Evolutionary conservation across 2,797 vertebrate species (phyloP).

Genomic region (Pseudocheirus occidentalis): DNA sequence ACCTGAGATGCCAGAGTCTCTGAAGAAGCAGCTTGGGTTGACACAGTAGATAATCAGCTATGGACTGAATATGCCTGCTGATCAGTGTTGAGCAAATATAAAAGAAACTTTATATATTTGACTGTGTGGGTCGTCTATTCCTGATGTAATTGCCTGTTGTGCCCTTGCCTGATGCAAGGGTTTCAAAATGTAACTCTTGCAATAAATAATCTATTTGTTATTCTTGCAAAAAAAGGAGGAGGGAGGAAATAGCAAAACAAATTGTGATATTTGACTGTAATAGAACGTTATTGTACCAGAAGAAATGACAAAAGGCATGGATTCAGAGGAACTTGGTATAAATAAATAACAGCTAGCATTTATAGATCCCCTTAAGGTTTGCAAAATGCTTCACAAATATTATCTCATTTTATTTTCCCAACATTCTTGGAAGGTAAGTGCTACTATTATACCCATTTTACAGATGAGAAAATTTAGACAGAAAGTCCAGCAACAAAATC

Average conservation of each 20-base stretch:
- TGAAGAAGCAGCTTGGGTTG: conserved; percentile 96
- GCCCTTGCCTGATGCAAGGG: conserved; percentile 75
- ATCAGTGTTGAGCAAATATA: conserved; percentile 78
- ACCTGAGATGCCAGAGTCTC: conserved; percentile 95
- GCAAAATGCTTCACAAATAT: not conserved
- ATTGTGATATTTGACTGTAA: not conserved
- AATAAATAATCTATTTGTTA: conserved; percentile 75
- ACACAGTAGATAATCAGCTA: conserved; percentile 84
- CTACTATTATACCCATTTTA: not conserved
- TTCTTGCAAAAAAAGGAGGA: not conserved
- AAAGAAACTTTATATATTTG: conserved; percentile 86
- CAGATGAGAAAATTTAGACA: not conserved
- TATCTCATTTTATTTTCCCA: not conserved
- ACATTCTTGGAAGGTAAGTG: not conserved
- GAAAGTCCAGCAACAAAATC: not conserved
- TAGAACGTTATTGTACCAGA: not conserved
- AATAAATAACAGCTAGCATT: not conserved
- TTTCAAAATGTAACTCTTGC: conserved; percentile 76
- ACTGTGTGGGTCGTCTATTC: conserved; percentile 81
- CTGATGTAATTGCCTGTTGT: conserved; percentile 82
- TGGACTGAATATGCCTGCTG: conserved; percentile 84
- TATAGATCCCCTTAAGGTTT: not conserved
- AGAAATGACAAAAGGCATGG: not conserved
- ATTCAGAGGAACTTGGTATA: not conserved
- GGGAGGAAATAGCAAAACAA: not conserved